Percentiles rank a stretch among this genome's conserved stretches.
Evolutionary conservation across 2,888 invertebrate species (phyloP).

Genomic region (Diaphora mendica): DNA sequence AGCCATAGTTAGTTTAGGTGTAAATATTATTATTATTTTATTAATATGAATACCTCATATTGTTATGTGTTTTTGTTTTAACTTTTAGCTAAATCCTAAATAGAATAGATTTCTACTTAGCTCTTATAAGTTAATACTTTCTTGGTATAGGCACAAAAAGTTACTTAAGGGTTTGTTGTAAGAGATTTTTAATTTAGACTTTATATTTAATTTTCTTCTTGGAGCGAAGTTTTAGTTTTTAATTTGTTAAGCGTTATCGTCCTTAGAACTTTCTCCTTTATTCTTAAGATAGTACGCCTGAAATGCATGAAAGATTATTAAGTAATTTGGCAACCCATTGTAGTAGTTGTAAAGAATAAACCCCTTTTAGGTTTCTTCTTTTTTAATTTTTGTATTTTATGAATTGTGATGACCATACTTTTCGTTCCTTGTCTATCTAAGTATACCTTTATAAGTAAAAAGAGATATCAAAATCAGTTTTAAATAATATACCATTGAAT

Average conservation of each 20-base stretch:
- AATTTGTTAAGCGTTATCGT: not conserved
- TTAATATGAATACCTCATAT: not conserved
- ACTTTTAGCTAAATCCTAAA: not conserved
- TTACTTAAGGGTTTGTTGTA: not conserved
- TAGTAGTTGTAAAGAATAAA: not conserved
- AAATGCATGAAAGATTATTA: not conserved
- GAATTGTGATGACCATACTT: too few relatives aligned
- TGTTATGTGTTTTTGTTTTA: not conserved
- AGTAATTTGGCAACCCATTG: not conserved
- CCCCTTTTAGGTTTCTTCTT: too few relatives aligned
- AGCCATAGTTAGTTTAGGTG: too few relatives aligned
- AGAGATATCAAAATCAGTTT: too few relatives aligned
- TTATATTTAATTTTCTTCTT: not conserved
- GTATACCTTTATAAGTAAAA: too few relatives aligned
- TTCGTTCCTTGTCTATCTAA: too few relatives aligned
- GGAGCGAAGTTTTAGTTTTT: not conserved
- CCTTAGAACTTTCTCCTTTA: not conserved
- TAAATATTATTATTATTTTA: not conserved
- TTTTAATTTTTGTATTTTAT: too few relatives aligned
- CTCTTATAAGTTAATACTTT: not conserved
- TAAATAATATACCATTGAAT: too few relatives aligned
- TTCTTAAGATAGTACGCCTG: not conserved
- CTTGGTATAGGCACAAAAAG: not conserved
- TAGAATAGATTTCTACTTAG: not conserved
- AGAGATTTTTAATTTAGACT: constrained; percentile 2